phyloP scores from a whole-genome alignment of 2,113 vertebrate genomes.

The Channa argus region DNA sequence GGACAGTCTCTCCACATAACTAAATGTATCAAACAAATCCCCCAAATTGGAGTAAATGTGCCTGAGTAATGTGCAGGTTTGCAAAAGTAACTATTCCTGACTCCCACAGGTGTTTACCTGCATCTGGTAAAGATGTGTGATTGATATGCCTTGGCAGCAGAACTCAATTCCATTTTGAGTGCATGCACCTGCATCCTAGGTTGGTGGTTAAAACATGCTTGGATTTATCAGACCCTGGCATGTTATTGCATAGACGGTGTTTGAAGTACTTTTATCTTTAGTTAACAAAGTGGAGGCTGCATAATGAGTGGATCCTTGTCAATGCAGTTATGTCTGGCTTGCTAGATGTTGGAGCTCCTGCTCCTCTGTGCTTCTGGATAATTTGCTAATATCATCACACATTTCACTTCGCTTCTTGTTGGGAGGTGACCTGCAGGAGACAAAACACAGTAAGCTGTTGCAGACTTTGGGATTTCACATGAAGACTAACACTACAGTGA shows the following conservation, averaged over 20 bases:
- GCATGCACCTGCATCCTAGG: neutral
- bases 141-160: conserved; percentile 8
- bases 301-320: neutral
- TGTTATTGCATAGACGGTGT: conserved; percentile 38
- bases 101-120: neutral
- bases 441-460: conserved; percentile 17
- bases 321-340: conserved; percentile 34
- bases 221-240: conserved; percentile 5
- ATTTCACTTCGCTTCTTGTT: conserved; percentile 34
- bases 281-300: neutral
- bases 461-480: neutral
- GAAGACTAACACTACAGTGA: neutral
- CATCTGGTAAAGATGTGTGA: neutral
- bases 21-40: neutral
- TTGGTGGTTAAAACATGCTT: neutral
- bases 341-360: conserved; percentile 61
- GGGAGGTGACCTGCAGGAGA: conserved; percentile 50
- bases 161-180: conserved; percentile 18
- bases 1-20: too few species aligned
- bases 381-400: conserved; percentile 39
- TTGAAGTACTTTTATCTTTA: neutral
- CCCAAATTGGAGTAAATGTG: neutral
- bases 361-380: conserved; percentile 46
- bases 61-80: neutral
- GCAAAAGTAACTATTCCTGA: neutral